Evolutionary conservation across 2,797 vertebrate genomes (phyloP).

Genomic region (Poeciliopsis presidionis): DNA sequence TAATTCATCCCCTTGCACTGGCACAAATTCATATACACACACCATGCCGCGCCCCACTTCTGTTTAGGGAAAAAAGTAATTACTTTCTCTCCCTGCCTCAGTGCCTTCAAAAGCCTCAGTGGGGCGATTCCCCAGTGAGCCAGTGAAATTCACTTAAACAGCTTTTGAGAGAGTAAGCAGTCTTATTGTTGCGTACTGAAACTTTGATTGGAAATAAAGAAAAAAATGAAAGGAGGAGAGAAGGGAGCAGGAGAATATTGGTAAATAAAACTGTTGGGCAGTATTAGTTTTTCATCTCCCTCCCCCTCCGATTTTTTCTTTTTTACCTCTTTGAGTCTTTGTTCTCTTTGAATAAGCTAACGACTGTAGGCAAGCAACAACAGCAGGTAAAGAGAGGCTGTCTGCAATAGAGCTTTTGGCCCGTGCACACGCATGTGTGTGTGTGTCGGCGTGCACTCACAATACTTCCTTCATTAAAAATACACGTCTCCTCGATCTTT

Average conservation of each 20-base stretch:
- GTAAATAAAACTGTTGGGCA: slow-evolving; percentile 74
- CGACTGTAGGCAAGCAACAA: slow-evolving; percentile 49
- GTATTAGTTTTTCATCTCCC: slow-evolving; percentile 56
- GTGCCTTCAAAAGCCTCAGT: slow-evolving; percentile 82
- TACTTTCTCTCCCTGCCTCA: slow-evolving; percentile 82
- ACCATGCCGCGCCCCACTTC: slow-evolving; percentile 72
- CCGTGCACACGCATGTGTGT: neutral
- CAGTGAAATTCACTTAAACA: slow-evolving; percentile 83
- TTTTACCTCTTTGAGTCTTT: slow-evolving; percentile 42
- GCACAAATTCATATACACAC: slow-evolving; percentile 52
- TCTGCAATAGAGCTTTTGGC: slow-evolving; percentile 19
- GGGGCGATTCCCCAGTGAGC: slow-evolving; percentile 80
- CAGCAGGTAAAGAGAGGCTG: slow-evolving; percentile 38
- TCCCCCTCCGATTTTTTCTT: neutral
- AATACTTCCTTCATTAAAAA: slow-evolving; percentile 43
- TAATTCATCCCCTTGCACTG: slow-evolving; percentile 44
- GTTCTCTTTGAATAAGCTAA: slow-evolving; percentile 54
- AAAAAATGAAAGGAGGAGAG: slow-evolving; percentile 56
- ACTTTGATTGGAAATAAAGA: slow-evolving; percentile 78
- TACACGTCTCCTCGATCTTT: slow-evolving; percentile 55
- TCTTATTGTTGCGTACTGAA: slow-evolving; percentile 80
- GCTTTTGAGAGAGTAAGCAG: slow-evolving; percentile 84
- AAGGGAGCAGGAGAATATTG: slow-evolving; percentile 54
- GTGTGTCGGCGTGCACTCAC: slow-evolving; percentile 3
- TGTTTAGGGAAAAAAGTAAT: slow-evolving; percentile 85